Percentiles rank a stretch among this genome's conserved stretches.
These are phyloP conservation scores for Merops nubicus DNA, from an alignment of 2,113 vertebrate genomes.

Conservation along the genomic window DNA sequence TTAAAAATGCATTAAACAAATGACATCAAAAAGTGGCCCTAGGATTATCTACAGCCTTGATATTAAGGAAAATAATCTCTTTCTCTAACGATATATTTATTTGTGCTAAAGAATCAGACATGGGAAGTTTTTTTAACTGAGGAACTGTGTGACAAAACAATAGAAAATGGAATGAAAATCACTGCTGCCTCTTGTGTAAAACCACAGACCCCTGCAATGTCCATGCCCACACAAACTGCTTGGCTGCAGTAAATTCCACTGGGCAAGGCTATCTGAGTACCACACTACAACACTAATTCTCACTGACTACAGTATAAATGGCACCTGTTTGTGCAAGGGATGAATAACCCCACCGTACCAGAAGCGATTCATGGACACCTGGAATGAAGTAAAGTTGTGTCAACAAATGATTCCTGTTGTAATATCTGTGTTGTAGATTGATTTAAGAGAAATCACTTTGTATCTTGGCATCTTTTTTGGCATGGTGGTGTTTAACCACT, in stretches of 20 bases:
- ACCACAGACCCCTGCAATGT: neutral
- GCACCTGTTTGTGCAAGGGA: neutral
- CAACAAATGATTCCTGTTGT: neutral
- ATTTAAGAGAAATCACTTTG: neutral
- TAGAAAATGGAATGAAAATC: neutral
- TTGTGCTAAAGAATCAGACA: neutral
- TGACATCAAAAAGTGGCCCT: neutral
- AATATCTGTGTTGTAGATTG: neutral
- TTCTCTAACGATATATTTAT: neutral
- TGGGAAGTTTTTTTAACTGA: neutral
- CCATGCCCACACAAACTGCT: neutral
- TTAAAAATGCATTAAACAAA: slow-evolving; percentile 36
- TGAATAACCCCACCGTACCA: neutral
- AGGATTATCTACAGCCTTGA: neutral
- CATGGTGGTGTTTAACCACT: neutral
- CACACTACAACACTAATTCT: neutral
- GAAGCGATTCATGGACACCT: neutral
- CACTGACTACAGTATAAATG: neutral
- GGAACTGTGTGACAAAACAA: neutral
- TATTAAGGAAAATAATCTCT: neutral
- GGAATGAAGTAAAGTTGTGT: neutral
- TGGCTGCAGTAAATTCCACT: neutral
- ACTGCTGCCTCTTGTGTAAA: neutral
- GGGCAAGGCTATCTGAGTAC: neutral
- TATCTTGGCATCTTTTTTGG: neutral